phyloP scores from a whole-genome alignment of 2,797 vertebrate genomes.

The Phrynocephalus forsythii region DNA sequence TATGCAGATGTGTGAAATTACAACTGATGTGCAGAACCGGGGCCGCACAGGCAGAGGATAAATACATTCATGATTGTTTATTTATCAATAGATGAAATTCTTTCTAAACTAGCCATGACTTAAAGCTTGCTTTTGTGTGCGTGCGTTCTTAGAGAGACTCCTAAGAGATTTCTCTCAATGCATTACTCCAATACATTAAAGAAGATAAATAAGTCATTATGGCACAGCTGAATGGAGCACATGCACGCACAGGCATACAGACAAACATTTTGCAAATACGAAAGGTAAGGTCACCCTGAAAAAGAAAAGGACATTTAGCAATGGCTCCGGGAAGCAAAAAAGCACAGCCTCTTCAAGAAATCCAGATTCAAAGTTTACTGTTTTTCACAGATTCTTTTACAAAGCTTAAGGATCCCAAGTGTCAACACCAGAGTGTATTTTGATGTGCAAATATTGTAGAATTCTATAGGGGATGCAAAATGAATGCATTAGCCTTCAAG shows the following conservation, averaged over 20 bases:
- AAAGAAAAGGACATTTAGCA: conserved; percentile 71
- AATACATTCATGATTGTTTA: conserved; percentile 65
- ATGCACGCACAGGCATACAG: conserved; percentile 24
- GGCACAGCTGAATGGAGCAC: conserved; percentile 51
- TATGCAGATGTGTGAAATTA: conserved; percentile 28
- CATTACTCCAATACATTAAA: conserved; percentile 59
- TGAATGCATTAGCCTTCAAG: conserved; percentile 38
- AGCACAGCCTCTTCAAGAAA: conserved; percentile 71
- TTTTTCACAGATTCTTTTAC: conserved; percentile 64
- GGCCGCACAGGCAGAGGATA: conserved; percentile 46
- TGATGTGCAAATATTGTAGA: conserved; percentile 80
- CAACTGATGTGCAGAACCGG: neutral
- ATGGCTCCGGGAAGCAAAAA: conserved; percentile 66
- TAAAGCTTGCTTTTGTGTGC: conserved; percentile 6
- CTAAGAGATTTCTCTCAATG: conserved; percentile 44
- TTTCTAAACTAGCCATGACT: conserved; percentile 65
- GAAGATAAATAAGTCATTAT: conserved; percentile 70
- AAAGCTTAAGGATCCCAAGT: conserved; percentile 73
- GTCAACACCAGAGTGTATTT: conserved; percentile 70
- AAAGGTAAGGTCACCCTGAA: conserved; percentile 81
- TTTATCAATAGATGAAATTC: conserved; percentile 54
- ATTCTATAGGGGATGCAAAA: conserved; percentile 42
- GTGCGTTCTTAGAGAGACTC: conserved; percentile 29
- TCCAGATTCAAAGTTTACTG: conserved; percentile 75
- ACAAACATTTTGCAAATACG: conserved; percentile 69